Base-by-base conservation (phyloP, 1,140 invertebrate genomes). In the Cotesia typhae region DNA sequence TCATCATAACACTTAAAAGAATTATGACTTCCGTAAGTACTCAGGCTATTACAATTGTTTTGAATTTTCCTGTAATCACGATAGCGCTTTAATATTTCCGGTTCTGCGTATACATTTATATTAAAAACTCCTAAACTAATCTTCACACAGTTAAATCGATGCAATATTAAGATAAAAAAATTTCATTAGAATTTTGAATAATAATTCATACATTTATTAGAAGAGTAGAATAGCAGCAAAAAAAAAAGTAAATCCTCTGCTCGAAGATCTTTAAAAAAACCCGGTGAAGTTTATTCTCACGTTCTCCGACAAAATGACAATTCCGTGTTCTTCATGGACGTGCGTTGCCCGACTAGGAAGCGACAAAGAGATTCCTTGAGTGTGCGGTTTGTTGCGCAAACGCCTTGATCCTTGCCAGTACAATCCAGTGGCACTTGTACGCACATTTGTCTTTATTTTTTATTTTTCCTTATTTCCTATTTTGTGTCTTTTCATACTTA, bases 281-380 rank as follows among this genome's bases (percentile, higher is more conserved):
- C 5, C 41, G 3, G 3, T 47, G 41, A 7, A 47, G 41, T 47
- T 47, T 47, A 47, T 80, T 80, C 78, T 82, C 78, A 81, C 79
- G 80, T 81, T 79, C 75, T 65, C 47, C 70, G 47, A 73, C 68
- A 72, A 81, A 82, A 82, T 82, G 79, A 81, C 81, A 68, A 80
- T 79, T 80, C 78, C 78, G 74, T 80, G 81, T 80, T 78, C 72
- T 41, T 61, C 76, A 77, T 64, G 76, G 70, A 76, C 74, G 71
- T 74, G 70, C 55, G 70, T 71, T 41, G 59, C 60, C 59, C 41
- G 57, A 72, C 71, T 72, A 72, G 71, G 71, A 72, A 72, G 71
- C 71, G 71, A 61, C 71, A 67, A 60, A 72, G 71, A 67, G 38
- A 72, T 67, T 67, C 71, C 71, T 61, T 28, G 70, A 66, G 71